phyloP scores from a whole-genome alignment of 2,113 vertebrate species.

The Macheiramphus alcinus region DNA sequence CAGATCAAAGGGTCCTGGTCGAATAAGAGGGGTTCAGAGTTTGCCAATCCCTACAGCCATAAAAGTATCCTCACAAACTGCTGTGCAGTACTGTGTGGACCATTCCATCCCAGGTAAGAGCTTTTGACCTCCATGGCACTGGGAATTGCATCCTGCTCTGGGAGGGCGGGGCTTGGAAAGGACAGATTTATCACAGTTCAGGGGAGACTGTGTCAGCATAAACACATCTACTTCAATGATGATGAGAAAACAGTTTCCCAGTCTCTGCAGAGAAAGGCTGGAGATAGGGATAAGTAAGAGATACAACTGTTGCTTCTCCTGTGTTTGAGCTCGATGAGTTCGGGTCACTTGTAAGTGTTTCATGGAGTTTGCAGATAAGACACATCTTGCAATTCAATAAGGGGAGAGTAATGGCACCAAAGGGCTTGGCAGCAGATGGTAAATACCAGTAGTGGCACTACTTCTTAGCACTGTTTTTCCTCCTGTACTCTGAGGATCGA shows the following conservation, averaged over 20 bases:
- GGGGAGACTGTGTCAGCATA: not conserved
- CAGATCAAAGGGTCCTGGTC: slow-evolving; percentile 98
- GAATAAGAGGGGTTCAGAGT: slow-evolving; percentile 86
- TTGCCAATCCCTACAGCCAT: slow-evolving; percentile 92
- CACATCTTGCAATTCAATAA: accelerated
- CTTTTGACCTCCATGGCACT: accelerated
- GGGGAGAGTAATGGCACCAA: not conserved
- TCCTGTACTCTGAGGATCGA: not conserved
- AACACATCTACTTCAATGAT: accelerated
- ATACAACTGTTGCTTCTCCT: not conserved
- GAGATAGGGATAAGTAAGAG: accelerated
- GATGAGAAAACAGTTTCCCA: not conserved
- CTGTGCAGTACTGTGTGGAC: slow-evolving; percentile 90
- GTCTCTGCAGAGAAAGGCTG: not conserved
- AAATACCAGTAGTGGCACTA: accelerated
- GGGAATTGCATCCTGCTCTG: not conserved
- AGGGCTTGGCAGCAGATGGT: not conserved
- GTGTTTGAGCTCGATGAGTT: not conserved
- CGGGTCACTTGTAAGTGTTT: not conserved
- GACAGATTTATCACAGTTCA: accelerated
- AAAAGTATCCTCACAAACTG: slow-evolving; percentile 94
- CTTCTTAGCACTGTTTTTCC: not conserved
- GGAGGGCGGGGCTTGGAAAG: not conserved
- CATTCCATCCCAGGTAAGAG: slow-evolving; percentile 90
- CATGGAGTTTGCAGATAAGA: not conserved